Base-by-base conservation (phyloP, 2,888 invertebrate species). In the Papilio elwesi region DNA sequence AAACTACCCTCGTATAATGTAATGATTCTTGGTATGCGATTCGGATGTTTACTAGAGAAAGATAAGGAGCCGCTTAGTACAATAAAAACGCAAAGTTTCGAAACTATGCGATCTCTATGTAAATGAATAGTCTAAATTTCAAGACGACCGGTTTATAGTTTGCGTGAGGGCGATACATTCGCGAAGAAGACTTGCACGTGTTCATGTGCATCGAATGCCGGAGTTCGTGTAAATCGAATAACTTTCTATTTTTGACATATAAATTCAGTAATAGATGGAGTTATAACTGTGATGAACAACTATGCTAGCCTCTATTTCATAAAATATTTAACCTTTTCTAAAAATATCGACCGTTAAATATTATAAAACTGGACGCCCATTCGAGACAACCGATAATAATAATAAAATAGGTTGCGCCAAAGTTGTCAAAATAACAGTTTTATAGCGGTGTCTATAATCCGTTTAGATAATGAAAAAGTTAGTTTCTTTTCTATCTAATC, bases 171-270 rank as follows among this genome's bases (percentile, higher is more conserved):
- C 73, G 66, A 74, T 70, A 74, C 74, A 76, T 72, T 78, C 62
- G 63, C 66, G 73, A 69, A 81, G 80, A 80, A 80, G 77, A 26
- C 26, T n/a, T 78, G 78, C 81, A 84, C 78, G 76, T 77, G 78
- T 83, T 82, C 81, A 81, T 81, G 78, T 81, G 83, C 78, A 74
- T 80, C 80, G 77, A 77, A 80, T 78, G 78, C 78, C n/a, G 79
- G 73, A 76, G 83, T 80, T 83, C 80, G 75, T 83, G 80, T 78
- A 75, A 78, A 83, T 83, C 77, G 79, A 81, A 80, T 79, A 81
- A 89, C 90, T 92, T 90, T 91, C 91, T 86, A 86, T 80, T 84
- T 80, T 79, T 80, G 72, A 73, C 65, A 26, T 26, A 71, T 70
- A 66, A 70, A 75, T 76, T 63, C 73, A 62, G 48, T 16, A 26